Evolutionary conservation across 2,888 invertebrate genomes (phyloP).

Genomic region (Neoitamus cyanurus): DNA sequence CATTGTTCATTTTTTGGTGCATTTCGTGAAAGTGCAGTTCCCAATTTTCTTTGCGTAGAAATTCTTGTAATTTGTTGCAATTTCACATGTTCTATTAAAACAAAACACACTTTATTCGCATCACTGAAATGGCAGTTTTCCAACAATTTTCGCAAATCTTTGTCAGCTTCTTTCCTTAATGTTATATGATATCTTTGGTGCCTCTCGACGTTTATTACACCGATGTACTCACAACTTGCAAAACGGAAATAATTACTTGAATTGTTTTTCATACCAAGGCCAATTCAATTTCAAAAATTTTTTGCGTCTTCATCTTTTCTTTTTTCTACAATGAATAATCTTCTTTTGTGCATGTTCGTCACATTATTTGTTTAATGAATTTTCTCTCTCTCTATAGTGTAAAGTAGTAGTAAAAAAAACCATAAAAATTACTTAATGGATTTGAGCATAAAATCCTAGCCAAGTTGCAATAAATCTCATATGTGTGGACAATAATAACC

Average conservation of each 20-base stretch:
- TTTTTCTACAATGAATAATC: neutral
- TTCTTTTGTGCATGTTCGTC: neutral
- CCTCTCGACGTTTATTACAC: neutral
- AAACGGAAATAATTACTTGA: neutral
- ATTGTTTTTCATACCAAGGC: neutral
- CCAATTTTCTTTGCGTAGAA: neutral
- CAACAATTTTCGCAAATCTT: neutral
- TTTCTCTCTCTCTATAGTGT: neutral
- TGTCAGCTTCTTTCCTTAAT: neutral
- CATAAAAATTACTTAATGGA: neutral
- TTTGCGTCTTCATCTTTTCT: neutral
- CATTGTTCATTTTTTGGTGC: neutral
- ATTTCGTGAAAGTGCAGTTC: neutral
- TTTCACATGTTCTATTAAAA: neutral
- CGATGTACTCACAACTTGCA: neutral
- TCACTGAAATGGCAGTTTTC: neutral
- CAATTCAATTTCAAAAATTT: neutral
- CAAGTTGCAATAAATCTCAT: neutral
- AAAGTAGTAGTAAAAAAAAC: too few relatives aligned
- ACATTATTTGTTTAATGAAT: neutral
- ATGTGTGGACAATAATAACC: neutral
- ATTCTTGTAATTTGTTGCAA: neutral
- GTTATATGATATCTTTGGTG: neutral
- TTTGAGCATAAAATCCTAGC: neutral
- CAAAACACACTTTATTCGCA: neutral